These are phyloP conservation scores for Ctena decussata DNA, from an alignment of 2,888 invertebrate species.

Conservation along the genomic window DNA sequence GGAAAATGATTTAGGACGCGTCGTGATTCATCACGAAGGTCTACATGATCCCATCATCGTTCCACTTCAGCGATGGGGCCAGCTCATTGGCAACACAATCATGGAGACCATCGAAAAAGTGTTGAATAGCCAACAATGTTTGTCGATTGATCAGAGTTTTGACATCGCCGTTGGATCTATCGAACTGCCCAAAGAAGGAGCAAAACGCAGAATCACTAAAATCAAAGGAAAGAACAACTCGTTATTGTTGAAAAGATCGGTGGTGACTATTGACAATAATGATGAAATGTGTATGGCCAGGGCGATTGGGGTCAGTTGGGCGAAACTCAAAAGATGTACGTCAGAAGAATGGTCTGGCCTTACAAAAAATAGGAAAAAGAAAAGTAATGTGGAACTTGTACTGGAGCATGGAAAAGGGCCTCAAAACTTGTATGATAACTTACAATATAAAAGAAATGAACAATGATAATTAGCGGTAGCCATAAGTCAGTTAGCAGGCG, in stretches of 20 bases:
- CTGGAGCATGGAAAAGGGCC: constrained; percentile 14
- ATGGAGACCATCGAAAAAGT: constrained; percentile 51
- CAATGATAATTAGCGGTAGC: constrained; percentile 18
- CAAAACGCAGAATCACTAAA: constrained; percentile 30
- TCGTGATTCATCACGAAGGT: constrained; percentile 37
- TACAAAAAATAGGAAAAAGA: neutral
- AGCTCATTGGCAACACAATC: constrained; percentile 29
- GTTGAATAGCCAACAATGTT: constrained; percentile 55
- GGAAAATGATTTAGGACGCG: constrained; percentile 20
- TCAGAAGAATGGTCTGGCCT: constrained; percentile 22
- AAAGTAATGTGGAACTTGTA: constrained; percentile 3
- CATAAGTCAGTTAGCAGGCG: constrained; percentile 16
- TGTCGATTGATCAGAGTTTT: constrained; percentile 30
- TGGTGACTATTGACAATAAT: constrained; percentile 37
- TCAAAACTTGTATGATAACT: neutral
- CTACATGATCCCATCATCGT: constrained; percentile 59
- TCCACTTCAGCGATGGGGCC: constrained; percentile 51
- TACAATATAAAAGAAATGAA: constrained; percentile 2
- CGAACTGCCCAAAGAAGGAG: constrained; percentile 27
- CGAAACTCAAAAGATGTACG: constrained; percentile 16
- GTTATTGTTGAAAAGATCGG: constrained; percentile 27
- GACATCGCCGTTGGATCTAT: constrained; percentile 39
- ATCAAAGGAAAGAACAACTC: constrained; percentile 34
- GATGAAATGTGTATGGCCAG: constrained; percentile 35
- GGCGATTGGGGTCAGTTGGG: constrained; percentile 19